These are phyloP conservation scores for Lepidothrix coronata DNA, from an alignment of 2,113 vertebrate genomes.

Conservation along the genomic window DNA sequence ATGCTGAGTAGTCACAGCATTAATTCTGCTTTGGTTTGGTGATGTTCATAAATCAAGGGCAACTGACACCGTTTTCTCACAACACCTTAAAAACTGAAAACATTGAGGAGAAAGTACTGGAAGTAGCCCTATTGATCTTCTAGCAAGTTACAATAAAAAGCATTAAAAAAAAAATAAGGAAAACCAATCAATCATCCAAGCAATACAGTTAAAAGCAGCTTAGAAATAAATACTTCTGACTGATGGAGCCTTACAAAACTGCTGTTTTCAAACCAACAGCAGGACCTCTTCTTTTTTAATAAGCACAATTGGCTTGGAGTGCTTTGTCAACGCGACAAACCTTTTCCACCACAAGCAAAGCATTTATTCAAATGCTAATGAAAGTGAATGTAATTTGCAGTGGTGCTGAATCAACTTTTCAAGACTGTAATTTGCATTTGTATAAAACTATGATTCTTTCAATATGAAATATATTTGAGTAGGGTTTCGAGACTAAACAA, in stretches of 20 bases:
- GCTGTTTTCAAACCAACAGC: not conserved
- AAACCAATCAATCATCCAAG: not conserved
- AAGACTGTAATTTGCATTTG: not conserved
- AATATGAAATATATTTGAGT: not conserved
- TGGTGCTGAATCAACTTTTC: constrained; percentile 29
- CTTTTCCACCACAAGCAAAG: not conserved
- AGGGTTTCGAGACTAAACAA: constrained; percentile 8
- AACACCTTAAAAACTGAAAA: not conserved
- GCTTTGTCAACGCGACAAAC: not conserved
- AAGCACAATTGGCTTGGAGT: not conserved
- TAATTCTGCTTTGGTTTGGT: not conserved
- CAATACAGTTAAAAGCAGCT: constrained; percentile 3
- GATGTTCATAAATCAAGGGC: not conserved
- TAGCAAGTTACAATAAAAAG: not conserved
- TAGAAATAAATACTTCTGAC: not conserved
- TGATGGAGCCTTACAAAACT: not conserved
- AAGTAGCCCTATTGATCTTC: not conserved
- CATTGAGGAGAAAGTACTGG: not conserved
- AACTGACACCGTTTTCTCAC: not conserved
- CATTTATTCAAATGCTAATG: constrained; percentile 38
- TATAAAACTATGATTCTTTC: not conserved
- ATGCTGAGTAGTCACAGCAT: not conserved
- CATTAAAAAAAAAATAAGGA: not conserved
- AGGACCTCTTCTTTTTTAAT: not conserved
- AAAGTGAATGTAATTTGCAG: constrained; percentile 2